A percentile compares a stretch with the other conserved stretches of the same genome.
phyloP scores from a whole-genome alignment of 2,888 invertebrate genomes.

The Scaptomyza parva region DNA sequence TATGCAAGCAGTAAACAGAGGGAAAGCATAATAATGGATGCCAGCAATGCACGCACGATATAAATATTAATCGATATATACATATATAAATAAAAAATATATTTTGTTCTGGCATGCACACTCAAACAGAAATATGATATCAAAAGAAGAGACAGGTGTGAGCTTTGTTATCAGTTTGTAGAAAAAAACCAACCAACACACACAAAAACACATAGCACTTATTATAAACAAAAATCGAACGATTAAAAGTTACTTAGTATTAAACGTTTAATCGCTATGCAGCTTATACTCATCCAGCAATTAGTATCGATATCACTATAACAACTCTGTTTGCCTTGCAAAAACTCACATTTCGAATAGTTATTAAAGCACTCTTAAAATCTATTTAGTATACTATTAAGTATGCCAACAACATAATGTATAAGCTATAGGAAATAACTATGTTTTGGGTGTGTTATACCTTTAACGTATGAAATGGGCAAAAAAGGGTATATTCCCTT shows the following conservation, averaged over 20 bases:
- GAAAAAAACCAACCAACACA: conserved; percentile 9
- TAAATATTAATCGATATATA: conserved; percentile 50
- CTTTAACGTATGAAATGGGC: no score
- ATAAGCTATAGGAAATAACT: no score
- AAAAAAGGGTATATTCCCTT: no score
- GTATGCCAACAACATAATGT: no score
- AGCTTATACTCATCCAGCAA: neutral
- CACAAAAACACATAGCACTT: conserved; percentile 12
- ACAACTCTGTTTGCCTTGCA: no score
- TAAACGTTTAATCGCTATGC: neutral
- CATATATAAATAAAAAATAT: conserved; percentile 12
- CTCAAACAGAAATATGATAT: neutral
- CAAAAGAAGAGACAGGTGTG: neutral
- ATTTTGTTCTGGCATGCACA: neutral
- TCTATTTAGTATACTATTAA: no score
- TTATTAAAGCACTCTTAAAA: no score
- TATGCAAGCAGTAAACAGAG: neutral
- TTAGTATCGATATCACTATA: conserved; percentile 1
- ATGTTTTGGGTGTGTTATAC: no score
- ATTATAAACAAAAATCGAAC: conserved; percentile 7
- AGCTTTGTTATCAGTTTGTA: neutral
- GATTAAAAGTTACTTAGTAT: neutral
- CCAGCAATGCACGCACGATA: conserved; percentile 53
- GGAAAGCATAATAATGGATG: conserved; percentile 37
- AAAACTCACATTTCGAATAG: no score